These are phyloP conservation scores for Acanthornis magna DNA, from an alignment of 2,797 vertebrate genomes.

Conservation along the genomic window DNA sequence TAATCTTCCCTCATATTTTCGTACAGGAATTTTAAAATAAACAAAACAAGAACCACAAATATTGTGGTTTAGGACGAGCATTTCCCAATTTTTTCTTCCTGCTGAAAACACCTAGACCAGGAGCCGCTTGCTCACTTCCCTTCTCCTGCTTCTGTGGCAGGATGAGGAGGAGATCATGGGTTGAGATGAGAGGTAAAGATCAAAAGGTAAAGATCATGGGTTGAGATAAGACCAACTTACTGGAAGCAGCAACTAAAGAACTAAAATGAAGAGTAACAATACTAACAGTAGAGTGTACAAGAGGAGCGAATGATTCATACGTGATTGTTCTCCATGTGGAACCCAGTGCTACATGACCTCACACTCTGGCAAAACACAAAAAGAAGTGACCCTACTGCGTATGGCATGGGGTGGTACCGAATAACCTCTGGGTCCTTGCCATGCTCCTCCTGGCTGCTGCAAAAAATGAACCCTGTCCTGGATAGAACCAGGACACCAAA, in stretches of 20 bases:
- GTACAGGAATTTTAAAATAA: background rate
- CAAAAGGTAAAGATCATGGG: background rate
- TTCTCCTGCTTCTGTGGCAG: too few species aligned
- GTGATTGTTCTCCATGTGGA: background rate
- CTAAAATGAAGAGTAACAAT: fast-evolving
- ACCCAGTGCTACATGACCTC: background rate
- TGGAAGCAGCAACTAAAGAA: background rate
- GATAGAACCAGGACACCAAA: background rate
- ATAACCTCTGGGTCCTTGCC: background rate
- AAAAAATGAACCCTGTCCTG: background rate
- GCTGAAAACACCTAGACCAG: background rate
- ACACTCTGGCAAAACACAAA: background rate
- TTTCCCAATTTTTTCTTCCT: background rate
- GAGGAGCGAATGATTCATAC: fast-evolving
- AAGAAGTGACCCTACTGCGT: background rate
- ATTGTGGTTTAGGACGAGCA: background rate
- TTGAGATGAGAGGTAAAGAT: background rate
- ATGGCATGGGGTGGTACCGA: background rate
- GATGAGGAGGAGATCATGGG: background rate
- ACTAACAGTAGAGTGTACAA: background rate
- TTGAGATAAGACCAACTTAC: background rate
- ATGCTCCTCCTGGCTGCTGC: background rate
- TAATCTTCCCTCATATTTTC: background rate
- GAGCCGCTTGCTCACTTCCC: background rate
- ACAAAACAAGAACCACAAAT: background rate